Evolutionary conservation across 2,888 invertebrate species (phyloP).

Genomic region (Choreutis nemorana): DNA sequence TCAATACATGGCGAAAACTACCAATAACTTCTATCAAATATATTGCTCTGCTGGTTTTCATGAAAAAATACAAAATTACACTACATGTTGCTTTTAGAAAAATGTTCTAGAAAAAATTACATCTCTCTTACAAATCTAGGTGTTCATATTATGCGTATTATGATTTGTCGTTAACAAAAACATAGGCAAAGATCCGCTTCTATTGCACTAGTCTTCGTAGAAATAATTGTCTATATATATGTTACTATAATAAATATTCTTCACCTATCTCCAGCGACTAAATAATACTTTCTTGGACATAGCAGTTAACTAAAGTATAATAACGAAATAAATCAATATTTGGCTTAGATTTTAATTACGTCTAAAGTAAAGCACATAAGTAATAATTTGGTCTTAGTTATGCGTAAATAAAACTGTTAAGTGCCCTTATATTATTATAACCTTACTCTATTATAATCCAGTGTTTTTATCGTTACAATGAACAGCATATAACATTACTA

Average conservation of each 20-base stretch:
- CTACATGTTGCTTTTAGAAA: constrained; percentile 47
- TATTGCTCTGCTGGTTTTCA: constrained; percentile 54
- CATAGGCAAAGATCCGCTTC: constrained; percentile 19
- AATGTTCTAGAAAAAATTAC: constrained; percentile 56
- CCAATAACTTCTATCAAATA: constrained; percentile 52
- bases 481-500: not conserved
- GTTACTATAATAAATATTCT: constrained; percentile 46
- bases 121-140: constrained; percentile 39
- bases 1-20: constrained; percentile 41
- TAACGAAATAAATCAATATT: constrained; percentile 62
- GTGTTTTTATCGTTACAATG: constrained; percentile 27
- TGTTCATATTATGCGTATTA: constrained; percentile 55
- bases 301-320: constrained; percentile 43
- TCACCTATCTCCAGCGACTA: constrained; percentile 37
- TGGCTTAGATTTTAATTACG: constrained; percentile 64
- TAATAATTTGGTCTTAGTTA: constrained; percentile 67
- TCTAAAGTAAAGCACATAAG: constrained; percentile 61
- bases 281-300: constrained; percentile 59
- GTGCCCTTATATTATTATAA: constrained; percentile 61
- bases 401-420: constrained; percentile 53
- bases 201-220: constrained; percentile 17
- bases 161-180: constrained; percentile 33
- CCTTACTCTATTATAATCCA: constrained; percentile 49
- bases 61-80: constrained; percentile 64
- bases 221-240: constrained; percentile 6